Evolutionary conservation across 2,888 invertebrate species (phyloP).

Genomic region (Oithona nana): DNA sequence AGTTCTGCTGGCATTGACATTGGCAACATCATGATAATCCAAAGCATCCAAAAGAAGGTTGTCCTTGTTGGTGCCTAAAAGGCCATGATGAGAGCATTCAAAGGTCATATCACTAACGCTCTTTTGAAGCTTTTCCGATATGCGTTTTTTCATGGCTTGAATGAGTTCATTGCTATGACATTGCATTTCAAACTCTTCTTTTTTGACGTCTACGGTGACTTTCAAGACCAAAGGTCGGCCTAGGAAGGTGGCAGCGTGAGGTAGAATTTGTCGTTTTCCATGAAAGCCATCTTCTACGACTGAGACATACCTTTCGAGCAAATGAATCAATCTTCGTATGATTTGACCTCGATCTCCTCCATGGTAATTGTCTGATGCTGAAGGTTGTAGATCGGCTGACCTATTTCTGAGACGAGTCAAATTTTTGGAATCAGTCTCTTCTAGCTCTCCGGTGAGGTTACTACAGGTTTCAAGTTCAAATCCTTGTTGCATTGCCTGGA

Average conservation of each 20-base stretch:
- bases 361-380: too few species aligned
- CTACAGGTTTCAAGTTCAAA: too few species aligned
- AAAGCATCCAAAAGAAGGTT: background rate
- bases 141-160: slow-evolving; percentile 26
- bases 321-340: slow-evolving; percentile 30
- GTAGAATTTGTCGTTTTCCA: slow-evolving; percentile 28
- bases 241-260: slow-evolving; percentile 33
- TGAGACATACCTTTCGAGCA: slow-evolving; percentile 31
- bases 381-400: too few species aligned
- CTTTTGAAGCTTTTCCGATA: slow-evolving; percentile 25
- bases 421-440: too few species aligned
- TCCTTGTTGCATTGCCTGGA: too few species aligned
- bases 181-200: slow-evolving; percentile 28
- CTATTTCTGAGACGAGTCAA: too few species aligned
- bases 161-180: slow-evolving; percentile 30
- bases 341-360: slow-evolving; percentile 27
- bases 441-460: too few species aligned
- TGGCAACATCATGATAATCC: background rate
- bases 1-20: too few species aligned
- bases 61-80: slow-evolving; percentile 1
- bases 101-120: slow-evolving; percentile 13
- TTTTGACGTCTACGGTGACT: slow-evolving; percentile 27
- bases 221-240: slow-evolving; percentile 29
- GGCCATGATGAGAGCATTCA: background rate
- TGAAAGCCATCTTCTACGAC: slow-evolving; percentile 30